Evolutionary conservation across 1,140 invertebrate species (phyloP).

Genomic region (Drosophila obscura): DNA sequence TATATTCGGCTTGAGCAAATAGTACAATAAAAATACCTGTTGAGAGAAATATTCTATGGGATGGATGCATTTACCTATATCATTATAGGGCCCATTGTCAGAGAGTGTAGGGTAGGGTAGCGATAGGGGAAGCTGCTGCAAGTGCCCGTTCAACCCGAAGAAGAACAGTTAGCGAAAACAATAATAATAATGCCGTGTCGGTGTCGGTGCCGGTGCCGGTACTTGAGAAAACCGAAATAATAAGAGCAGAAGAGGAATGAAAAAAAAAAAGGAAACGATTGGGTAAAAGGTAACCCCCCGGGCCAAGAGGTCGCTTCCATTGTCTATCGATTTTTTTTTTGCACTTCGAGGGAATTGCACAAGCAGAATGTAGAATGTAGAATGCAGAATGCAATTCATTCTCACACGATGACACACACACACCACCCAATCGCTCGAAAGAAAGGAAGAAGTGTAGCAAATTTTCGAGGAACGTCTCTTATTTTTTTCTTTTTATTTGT

Average conservation of each 20-base stretch:
- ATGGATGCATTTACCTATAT: slow-evolving; percentile 62
- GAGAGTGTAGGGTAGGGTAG: background rate
- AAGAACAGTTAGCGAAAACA: slow-evolving; percentile 41
- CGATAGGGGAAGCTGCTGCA: slow-evolving; percentile 33
- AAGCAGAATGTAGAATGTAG: slow-evolving; percentile 46
- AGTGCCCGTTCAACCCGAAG: slow-evolving; percentile 47
- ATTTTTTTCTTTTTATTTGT: slow-evolving; percentile 1
- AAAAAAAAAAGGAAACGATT: slow-evolving; percentile 24
- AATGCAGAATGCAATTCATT: slow-evolving; percentile 70
- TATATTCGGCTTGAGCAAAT: slow-evolving; percentile 77
- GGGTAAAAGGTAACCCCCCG: slow-evolving; percentile 33
- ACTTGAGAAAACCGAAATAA: slow-evolving; percentile 45
- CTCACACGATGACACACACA: slow-evolving; percentile 46
- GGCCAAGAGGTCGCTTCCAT: slow-evolving; percentile 24
- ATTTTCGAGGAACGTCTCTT: slow-evolving; percentile 37
- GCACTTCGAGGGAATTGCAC: slow-evolving; percentile 67
- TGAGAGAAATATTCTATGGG: slow-evolving; percentile 50
- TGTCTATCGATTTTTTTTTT: slow-evolving; percentile 74
- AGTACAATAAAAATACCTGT: slow-evolving; percentile 82
- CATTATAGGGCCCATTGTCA: slow-evolving; percentile 36
- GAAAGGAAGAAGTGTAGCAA: slow-evolving; percentile 51
- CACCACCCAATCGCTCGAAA: background rate
- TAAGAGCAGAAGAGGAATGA: slow-evolving; percentile 27
- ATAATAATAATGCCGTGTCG: slow-evolving; percentile 29
- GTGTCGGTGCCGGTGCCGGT: slow-evolving; percentile 12